Evolutionary conservation across 2,797 vertebrate species (phyloP), one percentile per base, ranked within the genome.

Genomic region (Pangasius mekongensis): DNA sequence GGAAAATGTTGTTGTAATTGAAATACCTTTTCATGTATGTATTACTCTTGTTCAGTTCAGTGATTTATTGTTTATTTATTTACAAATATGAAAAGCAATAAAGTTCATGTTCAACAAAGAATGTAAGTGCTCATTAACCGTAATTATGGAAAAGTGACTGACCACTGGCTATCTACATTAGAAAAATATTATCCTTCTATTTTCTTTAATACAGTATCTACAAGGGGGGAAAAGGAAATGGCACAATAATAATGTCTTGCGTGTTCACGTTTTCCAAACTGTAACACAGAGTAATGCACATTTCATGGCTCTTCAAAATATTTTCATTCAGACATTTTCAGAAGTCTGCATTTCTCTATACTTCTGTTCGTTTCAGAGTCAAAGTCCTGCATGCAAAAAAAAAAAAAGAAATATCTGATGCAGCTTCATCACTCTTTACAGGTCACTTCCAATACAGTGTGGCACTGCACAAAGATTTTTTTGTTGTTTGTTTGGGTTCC

Each of bases 151-250:
- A 88, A 93, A 91, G 85, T 91, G 93, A 90, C 78, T 36, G 88
- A 92, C 94, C 93, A 92, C 92, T 30, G 89, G 87, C 88, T 89
- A 91, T 93, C 93, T 94, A 94, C 92, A 92, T 95, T 94, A 95
- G 92, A 96, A 96, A 96, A 96, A 96, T 95, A 96, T 93, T 96
- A 96, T 93, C 90, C 92, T 90, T 90, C 88, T 95, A 93, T 95
- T 91, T 92, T 77, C 92, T 96, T 94, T 95, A 91, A 93, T 96
- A 97, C 95, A 96, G 66, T 95, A 96, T 96, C 95, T 96, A 96
- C 96, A 96, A 67, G 14, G 9, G 52, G 27, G 33, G 5, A 3
- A 5, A 47, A 11, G 66, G 47, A 89, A 92, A 89, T 91, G 85
- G 87, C 87, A 49, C 49, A 93, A 94, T 93, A 90, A 92, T 94